phyloP scores from a whole-genome alignment of 2,888 invertebrate genomes.

The Sinopyrophorus schimmeli region DNA sequence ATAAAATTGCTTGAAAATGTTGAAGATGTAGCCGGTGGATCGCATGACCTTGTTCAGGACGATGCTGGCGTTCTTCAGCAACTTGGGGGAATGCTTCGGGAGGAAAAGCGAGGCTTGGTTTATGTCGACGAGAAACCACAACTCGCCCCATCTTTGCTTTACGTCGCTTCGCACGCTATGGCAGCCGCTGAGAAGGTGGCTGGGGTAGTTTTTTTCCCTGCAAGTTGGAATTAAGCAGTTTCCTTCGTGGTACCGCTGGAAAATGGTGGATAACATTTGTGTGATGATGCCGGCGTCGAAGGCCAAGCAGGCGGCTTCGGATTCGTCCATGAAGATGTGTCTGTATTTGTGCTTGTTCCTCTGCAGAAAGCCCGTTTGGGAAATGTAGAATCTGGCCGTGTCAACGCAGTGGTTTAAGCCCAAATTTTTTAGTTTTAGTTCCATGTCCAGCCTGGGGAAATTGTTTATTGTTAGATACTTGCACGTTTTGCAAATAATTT shows the following conservation, averaged over 20 bases:
- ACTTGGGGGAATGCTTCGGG: slow-evolving; percentile 47
- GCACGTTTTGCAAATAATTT: too few relatives aligned
- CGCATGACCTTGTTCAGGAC: slow-evolving; percentile 49
- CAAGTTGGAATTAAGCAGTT: slow-evolving; percentile 40
- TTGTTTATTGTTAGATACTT: too few relatives aligned
- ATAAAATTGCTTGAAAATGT: slow-evolving; percentile 49
- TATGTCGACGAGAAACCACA: slow-evolving; percentile 53
- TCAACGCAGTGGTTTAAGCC: slow-evolving; percentile 45
- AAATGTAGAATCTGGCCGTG: slow-evolving; percentile 48
- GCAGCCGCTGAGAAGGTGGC: slow-evolving; percentile 7
- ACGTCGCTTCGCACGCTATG: slow-evolving; percentile 34
- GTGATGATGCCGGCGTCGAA: slow-evolving; percentile 45
- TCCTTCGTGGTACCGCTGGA: slow-evolving; percentile 43
- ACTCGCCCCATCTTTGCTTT: slow-evolving; percentile 44
- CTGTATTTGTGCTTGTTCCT: slow-evolving; percentile 45
- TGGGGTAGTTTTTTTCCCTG: slow-evolving; percentile 19
- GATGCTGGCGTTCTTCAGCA: slow-evolving; percentile 46
- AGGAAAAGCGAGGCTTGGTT: slow-evolving; percentile 51
- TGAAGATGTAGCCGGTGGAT: slow-evolving; percentile 47
- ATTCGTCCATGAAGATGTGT: slow-evolving; percentile 53
- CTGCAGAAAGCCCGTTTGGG: slow-evolving; percentile 43
- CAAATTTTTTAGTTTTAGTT: slow-evolving; percentile 42
- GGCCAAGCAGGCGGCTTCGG: slow-evolving; percentile 49
- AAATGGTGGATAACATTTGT: slow-evolving; percentile 43
- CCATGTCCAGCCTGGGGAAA: too few relatives aligned